Evolutionary conservation across 2,113 vertebrate species (phyloP).

Genomic region (Ptilorrhoa leucosticta): DNA sequence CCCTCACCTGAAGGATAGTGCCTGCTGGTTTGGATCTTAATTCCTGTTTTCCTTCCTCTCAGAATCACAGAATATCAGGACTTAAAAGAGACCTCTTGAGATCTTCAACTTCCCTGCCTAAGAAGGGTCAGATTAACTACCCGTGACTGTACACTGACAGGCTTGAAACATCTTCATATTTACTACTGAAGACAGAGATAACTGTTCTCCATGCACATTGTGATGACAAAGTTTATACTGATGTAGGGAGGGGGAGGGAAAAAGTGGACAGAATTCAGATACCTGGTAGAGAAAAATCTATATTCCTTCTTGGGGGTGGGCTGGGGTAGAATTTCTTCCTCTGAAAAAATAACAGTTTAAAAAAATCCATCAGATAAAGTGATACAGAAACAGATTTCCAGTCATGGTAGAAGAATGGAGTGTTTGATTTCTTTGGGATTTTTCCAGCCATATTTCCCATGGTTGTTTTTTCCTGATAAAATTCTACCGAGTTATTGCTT

Average conservation of each 20-base stretch:
- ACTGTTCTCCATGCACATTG: fast-evolving
- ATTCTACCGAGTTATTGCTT: neutral
- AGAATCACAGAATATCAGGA: neutral
- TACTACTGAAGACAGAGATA: neutral
- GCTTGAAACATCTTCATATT: neutral
- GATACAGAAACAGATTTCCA: neutral
- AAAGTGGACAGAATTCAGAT: neutral
- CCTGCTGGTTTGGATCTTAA: neutral
- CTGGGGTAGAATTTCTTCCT: neutral
- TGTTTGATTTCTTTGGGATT: neutral
- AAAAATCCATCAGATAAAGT: neutral
- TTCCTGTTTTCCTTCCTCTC: neutral
- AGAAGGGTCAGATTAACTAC: neutral
- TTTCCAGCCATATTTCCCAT: neutral
- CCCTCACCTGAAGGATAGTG: neutral
- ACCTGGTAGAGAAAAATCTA: neutral
- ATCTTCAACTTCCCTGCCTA: neutral
- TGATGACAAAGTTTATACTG: neutral
- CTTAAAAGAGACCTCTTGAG: neutral
- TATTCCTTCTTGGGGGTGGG: neutral
- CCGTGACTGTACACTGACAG: neutral
- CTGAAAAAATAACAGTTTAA: neutral
- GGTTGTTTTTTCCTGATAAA: neutral
- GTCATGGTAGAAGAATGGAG: neutral
- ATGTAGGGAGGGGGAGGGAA: fast-evolving